phyloP scores from a whole-genome alignment of 2,888 invertebrate species.

The Cosmia trapezina region DNA sequence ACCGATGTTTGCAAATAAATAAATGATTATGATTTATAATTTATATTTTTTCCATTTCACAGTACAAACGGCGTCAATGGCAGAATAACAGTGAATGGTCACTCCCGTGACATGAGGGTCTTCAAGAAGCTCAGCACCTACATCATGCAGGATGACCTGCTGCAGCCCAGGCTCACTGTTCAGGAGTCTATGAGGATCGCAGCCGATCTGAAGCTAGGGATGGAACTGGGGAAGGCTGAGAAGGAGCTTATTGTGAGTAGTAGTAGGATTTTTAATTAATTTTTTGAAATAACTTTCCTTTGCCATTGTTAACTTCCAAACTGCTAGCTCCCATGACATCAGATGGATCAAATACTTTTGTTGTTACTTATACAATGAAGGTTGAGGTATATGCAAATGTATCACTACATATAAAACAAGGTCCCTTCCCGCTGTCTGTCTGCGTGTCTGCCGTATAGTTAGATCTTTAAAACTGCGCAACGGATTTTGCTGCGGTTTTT shows the following conservation, averaged over 20 bases:
- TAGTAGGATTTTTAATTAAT: background rate
- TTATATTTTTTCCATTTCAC: background rate
- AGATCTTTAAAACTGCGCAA: no score
- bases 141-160: constrained; percentile 95
- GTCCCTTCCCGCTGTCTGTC: no score
- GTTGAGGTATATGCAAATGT: no score
- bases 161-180: constrained; percentile 93
- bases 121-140: constrained; percentile 95
- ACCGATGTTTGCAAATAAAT: no score
- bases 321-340: background rate
- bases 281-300: no score
- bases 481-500: no score
- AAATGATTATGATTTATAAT: background rate
- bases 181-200: constrained; percentile 94
- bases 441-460: no score
- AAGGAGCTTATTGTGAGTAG: constrained; percentile 91
- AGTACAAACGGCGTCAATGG: constrained; percentile 92
- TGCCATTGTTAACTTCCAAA: background rate
- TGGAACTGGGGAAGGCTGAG: constrained; percentile 89
- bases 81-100: constrained; percentile 92
- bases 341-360: background rate
- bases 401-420: no score
- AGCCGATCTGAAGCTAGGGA: constrained; percentile 93
- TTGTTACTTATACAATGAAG: no score
- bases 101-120: constrained; percentile 91